Evolutionary conservation across 2,797 vertebrate genomes (phyloP).

Genomic region (Tympanoctomys barrerae): DNA sequence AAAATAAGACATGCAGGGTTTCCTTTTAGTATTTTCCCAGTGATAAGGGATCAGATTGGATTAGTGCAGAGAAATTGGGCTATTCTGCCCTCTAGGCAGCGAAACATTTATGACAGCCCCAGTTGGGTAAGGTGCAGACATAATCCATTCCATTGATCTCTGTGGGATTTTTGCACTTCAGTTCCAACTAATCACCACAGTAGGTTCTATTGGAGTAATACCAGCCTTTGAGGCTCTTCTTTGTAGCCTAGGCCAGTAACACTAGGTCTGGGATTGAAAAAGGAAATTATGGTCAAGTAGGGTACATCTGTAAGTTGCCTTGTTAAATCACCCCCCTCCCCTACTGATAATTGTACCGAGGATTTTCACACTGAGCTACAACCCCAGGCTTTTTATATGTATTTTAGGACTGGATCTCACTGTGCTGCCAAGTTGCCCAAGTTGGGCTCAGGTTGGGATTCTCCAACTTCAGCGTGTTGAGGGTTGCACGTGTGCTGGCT

Average conservation of each 20-base stretch:
- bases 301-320: background rate
- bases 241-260: background rate
- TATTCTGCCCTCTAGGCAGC: background rate
- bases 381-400: background rate
- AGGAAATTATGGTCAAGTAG: background rate
- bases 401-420: background rate
- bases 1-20: background rate
- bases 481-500: background rate
- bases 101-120: slow-evolving; percentile 10
- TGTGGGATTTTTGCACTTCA: background rate
- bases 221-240: slow-evolving; percentile 12
- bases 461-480: background rate
- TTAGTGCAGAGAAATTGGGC: background rate
- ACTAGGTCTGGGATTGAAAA: background rate
- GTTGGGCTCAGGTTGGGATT: background rate
- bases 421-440: background rate
- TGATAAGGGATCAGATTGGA: background rate
- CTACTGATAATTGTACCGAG: background rate
- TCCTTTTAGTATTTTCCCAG: background rate
- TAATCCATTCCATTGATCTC: background rate
- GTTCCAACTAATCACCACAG: background rate
- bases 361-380: background rate
- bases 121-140: background rate
- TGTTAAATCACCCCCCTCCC: background rate
- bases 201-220: slow-evolving; percentile 8